Evolutionary conservation across 1,140 invertebrate genomes (phyloP).

Genomic region (Harlomillsia oculata): DNA sequence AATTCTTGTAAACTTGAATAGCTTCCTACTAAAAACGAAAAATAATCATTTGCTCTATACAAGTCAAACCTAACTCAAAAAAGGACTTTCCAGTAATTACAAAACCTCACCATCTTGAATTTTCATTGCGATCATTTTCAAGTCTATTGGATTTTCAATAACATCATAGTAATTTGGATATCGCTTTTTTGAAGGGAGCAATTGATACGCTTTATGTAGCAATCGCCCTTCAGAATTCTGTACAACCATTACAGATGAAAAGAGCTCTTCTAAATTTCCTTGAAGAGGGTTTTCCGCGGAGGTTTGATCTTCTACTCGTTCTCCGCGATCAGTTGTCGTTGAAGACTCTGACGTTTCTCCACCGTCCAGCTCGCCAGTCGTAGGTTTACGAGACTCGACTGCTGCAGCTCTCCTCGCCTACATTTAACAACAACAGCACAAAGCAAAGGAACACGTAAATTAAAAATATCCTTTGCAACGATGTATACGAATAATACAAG

Average conservation of each 20-base stretch:
- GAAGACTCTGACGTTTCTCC: constrained; percentile 61
- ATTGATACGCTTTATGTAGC: constrained; percentile 73
- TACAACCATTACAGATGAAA: constrained; percentile 68
- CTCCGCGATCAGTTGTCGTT: constrained; percentile 60
- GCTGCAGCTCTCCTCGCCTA: constrained; percentile 43
- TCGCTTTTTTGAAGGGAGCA: constrained; percentile 78
- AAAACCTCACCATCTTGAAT: constrained; percentile 57
- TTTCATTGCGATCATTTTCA: constrained; percentile 83
- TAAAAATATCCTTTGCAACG: background rate
- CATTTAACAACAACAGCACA: background rate
- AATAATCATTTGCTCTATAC: background rate
- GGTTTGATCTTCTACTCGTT: constrained; percentile 37
- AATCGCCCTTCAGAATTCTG: constrained; percentile 64
- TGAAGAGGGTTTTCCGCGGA: constrained; percentile 28
- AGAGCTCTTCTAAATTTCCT: constrained; percentile 67
- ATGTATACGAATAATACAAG: background rate
- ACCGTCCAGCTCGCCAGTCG: constrained; percentile 41
- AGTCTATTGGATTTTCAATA: constrained; percentile 89
- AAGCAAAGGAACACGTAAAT: background rate
- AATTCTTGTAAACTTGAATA: constrained; percentile 68
- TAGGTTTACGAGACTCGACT: constrained; percentile 39
- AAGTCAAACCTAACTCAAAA: too few species aligned
- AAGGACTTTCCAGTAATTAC: background rate
- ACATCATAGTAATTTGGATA: constrained; percentile 97
- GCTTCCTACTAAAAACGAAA: constrained; percentile 42